Evolutionary conservation across 2,888 invertebrate species (phyloP).

Genomic region (Pollenia griseotomentosa): DNA sequence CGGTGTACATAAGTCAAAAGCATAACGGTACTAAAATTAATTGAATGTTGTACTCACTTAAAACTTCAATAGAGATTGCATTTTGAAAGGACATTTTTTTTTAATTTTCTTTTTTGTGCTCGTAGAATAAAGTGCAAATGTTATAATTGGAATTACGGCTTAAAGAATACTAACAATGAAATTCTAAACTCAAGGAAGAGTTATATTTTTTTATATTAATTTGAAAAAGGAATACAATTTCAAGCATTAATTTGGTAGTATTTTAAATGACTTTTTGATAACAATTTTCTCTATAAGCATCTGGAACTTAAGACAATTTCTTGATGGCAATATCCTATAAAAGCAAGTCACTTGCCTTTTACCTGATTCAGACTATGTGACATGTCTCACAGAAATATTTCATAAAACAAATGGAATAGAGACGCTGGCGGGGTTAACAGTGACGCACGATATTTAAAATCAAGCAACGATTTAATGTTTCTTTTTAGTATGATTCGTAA

Average conservation of each 20-base stretch:
- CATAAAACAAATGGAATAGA: too few species aligned
- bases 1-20: slow-evolving; percentile 29
- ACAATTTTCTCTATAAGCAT: too few species aligned
- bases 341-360: too few species aligned
- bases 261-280: too few species aligned
- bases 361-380: too few species aligned
- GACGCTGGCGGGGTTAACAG: too few species aligned
- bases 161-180: slow-evolving; percentile 25
- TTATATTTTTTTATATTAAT: not conserved
- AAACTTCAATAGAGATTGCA: slow-evolving; percentile 58
- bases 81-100: slow-evolving; percentile 57
- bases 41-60: slow-evolving; percentile 61
- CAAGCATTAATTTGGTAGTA: not conserved
- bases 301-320: too few species aligned
- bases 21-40: slow-evolving; percentile 54
- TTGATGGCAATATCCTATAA: too few species aligned
- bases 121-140: slow-evolving; percentile 29
- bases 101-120: slow-evolving; percentile 23
- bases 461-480: too few species aligned
- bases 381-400: too few species aligned
- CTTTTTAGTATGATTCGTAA: too few species aligned
- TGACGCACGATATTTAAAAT: too few species aligned
- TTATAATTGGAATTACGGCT: slow-evolving; percentile 43
- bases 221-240: not conserved
- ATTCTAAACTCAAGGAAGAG: slow-evolving; percentile 2